These are phyloP conservation scores for Mirounga angustirostris DNA, from an alignment of 2,113 vertebrate species.

Conservation along the genomic window DNA sequence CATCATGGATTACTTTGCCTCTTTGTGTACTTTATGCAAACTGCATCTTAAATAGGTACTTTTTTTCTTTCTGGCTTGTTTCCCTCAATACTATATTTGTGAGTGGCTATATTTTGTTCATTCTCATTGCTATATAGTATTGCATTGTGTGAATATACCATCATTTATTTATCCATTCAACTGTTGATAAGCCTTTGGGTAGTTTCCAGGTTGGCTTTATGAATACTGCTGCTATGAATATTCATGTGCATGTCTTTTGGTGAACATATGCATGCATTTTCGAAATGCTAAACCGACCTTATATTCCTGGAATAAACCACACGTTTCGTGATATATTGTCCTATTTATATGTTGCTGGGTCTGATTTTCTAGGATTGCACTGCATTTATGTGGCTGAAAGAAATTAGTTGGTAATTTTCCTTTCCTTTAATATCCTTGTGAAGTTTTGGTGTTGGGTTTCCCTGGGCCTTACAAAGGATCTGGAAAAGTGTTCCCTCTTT, in stretches of 20 bases:
- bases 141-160: conserved; percentile 26
- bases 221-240: conserved; percentile 75
- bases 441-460: neutral
- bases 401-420: conserved; percentile 54
- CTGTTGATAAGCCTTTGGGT: conserved; percentile 65
- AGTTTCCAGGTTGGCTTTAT: conserved; percentile 68
- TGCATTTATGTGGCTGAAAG: conserved; percentile 49
- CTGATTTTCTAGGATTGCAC: conserved; percentile 67
- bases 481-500: neutral
- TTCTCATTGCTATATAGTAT: conserved; percentile 12
- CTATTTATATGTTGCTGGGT: conserved; percentile 75
- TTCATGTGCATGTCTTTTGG: conserved; percentile 77
- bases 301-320: conserved; percentile 77
- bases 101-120: conserved; percentile 43
- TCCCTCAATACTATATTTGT: conserved; percentile 23
- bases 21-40: conserved; percentile 42
- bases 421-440: neutral
- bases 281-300: conserved; percentile 80
- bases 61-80: conserved; percentile 1
- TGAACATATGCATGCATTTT: conserved; percentile 79
- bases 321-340: conserved; percentile 77
- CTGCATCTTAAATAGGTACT: conserved; percentile 14
- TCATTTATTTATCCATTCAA: conserved; percentile 71
- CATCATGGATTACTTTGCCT: neutral
- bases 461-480: neutral